Evolutionary conservation across 2,888 invertebrate genomes (phyloP).

Genomic region (Lamellibrachia satsuma): DNA sequence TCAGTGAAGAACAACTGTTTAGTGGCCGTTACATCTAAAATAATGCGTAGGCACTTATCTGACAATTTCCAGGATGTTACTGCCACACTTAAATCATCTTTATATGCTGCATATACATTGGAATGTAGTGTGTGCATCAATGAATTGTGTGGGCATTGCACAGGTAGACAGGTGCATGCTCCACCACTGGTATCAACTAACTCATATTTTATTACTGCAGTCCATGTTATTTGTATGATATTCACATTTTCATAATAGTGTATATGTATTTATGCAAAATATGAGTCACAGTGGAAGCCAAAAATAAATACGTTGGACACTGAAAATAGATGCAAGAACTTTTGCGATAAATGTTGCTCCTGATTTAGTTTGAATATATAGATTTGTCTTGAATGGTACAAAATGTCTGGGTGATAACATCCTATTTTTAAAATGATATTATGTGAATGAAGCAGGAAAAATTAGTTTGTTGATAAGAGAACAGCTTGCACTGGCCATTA

Average conservation of each 20-base stretch:
- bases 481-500: neutral
- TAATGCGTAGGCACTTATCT: neutral
- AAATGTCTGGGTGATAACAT: neutral
- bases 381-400: neutral
- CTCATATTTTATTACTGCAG: neutral
- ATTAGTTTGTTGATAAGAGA: neutral
- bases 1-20: neutral
- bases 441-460: neutral
- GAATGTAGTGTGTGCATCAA: neutral
- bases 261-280: neutral
- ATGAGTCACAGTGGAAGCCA: neutral
- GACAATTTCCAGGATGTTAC: neutral
- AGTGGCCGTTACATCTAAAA: neutral
- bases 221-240: neutral
- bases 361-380: neutral
- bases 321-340: neutral
- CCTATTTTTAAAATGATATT: neutral
- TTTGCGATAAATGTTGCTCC: neutral
- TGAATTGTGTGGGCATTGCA: neutral
- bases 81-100: slow-evolving; percentile 17
- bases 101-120: neutral
- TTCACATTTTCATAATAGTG: neutral
- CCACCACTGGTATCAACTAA: neutral
- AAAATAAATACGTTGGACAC: neutral
- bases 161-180: neutral